These are phyloP conservation scores for Datnioides undecimradiatus DNA, from an alignment of 2,113 vertebrate genomes.

Conservation along the genomic window DNA sequence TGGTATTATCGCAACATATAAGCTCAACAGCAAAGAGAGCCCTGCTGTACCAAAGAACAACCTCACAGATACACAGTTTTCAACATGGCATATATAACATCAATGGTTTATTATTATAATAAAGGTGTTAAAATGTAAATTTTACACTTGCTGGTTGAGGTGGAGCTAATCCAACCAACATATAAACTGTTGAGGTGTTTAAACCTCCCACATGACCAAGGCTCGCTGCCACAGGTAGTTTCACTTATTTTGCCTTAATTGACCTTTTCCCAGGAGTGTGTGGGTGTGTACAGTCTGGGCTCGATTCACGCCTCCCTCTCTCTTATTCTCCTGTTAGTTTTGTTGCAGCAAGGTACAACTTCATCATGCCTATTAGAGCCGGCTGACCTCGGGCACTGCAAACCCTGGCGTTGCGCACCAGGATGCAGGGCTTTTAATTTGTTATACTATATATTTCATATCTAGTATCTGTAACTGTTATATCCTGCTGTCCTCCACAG, in stretches of 20 bases:
- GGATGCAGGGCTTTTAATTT: neutral
- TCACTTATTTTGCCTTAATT: neutral
- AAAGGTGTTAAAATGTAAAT: neutral
- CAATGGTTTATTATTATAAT: too few relatives aligned
- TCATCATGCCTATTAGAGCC: neutral
- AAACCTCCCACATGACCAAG: neutral
- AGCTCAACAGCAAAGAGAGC: too few relatives aligned
- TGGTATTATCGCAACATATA: too few relatives aligned
- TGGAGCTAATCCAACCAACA: neutral
- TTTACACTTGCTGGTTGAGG: neutral
- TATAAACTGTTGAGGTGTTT: neutral
- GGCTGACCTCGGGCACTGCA: neutral
- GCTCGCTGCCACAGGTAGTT: neutral
- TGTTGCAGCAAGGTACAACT: neutral
- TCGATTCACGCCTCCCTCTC: neutral
- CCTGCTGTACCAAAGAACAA: too few relatives aligned
- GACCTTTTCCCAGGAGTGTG: conserved; percentile 4
- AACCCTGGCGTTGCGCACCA: neutral
- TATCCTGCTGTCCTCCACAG: neutral
- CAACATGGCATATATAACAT: too few relatives aligned
- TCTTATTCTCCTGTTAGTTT: neutral
- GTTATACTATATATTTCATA: neutral
- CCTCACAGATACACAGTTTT: too few relatives aligned
- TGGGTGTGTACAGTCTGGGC: conserved; percentile 1
- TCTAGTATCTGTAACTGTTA: neutral